Evolutionary conservation across 2,113 vertebrate species (phyloP), one percentile per base, ranked within the genome.

Genomic region (Thalassoma bifasciatum): DNA sequence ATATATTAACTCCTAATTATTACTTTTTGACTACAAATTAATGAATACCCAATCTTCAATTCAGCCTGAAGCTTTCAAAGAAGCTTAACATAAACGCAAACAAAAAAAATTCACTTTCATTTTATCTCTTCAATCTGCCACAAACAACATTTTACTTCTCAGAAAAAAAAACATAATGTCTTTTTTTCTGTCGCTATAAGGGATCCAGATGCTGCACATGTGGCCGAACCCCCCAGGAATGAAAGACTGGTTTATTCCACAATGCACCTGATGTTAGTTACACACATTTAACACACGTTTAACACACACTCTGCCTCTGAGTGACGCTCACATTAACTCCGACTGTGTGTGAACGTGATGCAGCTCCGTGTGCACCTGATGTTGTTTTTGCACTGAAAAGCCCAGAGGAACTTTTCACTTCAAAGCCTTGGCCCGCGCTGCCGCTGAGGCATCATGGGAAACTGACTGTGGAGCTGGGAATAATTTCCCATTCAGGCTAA

Each of bases 381-480:
- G 76, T 74, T 77, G 64, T 67, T 76, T 68, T 56, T 66, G 59
- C 24, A 10, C 9, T 23, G 30, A 67, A 76, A 81, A 73, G 17
- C 83, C 75, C 69, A 75, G 3, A 78, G 77, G 56, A 88, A 66
- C 11, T 51, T 77, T 82, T 30, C 72, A 77, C 69, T 79, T 82
- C 72, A 87, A 83, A 87, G 79, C 51, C 37, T 26, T 5, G n/a
- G 60, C 60, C 22, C 54, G 23, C n/a, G n/a, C n/a, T n/a, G 52
- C 79, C 83, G 76, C 79, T 36, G 67, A 34, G 17, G 85, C 81
- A 82, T 81, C 65, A 74, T 67, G 81, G 81, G 80, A 77, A 81
- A 66, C 44, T 23, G 57, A 59, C 66, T 61, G 5, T 0, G 42
- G 57, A 67, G 26, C 44, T 68, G 10, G 1, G 56, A 76, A 70